Percentiles rank a stretch among this genome's conserved stretches.
These are phyloP conservation scores for Poecilia velifera DNA, from an alignment of 2,797 vertebrate species.

Conservation along the genomic window DNA sequence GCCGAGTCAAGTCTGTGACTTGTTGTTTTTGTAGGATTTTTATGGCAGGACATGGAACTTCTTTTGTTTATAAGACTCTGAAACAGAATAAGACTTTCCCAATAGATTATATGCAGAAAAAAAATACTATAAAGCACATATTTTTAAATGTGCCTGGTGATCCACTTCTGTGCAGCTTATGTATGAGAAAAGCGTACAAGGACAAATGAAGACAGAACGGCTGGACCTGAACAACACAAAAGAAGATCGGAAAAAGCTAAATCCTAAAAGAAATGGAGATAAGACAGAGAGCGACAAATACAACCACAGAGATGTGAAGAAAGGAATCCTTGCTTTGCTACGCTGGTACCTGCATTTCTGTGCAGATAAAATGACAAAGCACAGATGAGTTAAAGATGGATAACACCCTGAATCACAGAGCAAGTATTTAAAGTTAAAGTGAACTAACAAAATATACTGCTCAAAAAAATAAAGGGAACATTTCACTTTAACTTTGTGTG, in stretches of 20 bases:
- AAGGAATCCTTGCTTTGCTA: conserved; percentile 24
- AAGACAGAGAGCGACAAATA: conserved; percentile 21
- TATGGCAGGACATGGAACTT: not conserved
- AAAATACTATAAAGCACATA: not conserved
- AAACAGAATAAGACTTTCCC: not conserved
- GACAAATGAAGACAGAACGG: conserved; percentile 10
- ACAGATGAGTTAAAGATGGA: conserved; percentile 51
- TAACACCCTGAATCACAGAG: conserved; percentile 42
- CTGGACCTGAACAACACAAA: conserved; percentile 5
- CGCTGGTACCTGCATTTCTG: conserved; percentile 10
- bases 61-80: not conserved
- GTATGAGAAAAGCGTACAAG: not conserved
- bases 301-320: conserved; percentile 27
- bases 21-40: conserved; percentile 9
- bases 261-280: conserved; percentile 22
- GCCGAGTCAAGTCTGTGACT: not conserved
- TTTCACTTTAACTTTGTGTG: too few relatives aligned
- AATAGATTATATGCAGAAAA: not conserved
- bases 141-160: not conserved
- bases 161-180: not conserved
- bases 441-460: conserved; percentile 24
- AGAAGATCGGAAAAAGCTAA: conserved; percentile 19
- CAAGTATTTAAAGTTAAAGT: conserved; percentile 18
- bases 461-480: too few relatives aligned
- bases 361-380: conserved; percentile 40